phyloP scores from a whole-genome alignment of 2,113 vertebrate species.

The Mastomys coucha region DNA sequence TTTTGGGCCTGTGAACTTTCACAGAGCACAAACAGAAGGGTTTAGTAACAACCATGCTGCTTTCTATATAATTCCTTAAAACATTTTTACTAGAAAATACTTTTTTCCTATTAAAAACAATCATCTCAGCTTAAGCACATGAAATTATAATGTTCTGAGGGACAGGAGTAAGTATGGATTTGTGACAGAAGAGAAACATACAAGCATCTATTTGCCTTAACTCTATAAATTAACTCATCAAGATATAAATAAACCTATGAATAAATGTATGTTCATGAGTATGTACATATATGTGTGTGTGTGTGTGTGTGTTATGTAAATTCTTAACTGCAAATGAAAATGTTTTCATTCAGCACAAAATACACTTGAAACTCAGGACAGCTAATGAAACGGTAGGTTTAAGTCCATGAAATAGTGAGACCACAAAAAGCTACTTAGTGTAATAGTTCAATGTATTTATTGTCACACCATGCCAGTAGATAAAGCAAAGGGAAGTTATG shows the following conservation, averaged over 20 bases:
- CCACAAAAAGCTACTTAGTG: slow-evolving; percentile 13
- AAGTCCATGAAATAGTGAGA: not conserved
- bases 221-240: slow-evolving; percentile 58
- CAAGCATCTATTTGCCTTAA: slow-evolving; percentile 73
- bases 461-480: slow-evolving; percentile 49
- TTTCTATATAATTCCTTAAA: slow-evolving; percentile 48
- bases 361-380: slow-evolving; percentile 73
- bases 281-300: slow-evolving; percentile 54
- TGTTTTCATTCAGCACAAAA: slow-evolving; percentile 74
- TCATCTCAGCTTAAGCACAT: slow-evolving; percentile 44
- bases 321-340: slow-evolving; percentile 61
- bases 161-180: slow-evolving; percentile 42
- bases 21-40: slow-evolving; percentile 40
- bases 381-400: slow-evolving; percentile 51
- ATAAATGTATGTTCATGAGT: slow-evolving; percentile 65
- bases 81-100: slow-evolving; percentile 60
- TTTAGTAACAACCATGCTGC: slow-evolving; percentile 33
- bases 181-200: slow-evolving; percentile 59
- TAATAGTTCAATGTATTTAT: slow-evolving; percentile 54
- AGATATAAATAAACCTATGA: slow-evolving; percentile 71
- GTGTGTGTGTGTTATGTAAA: slow-evolving; percentile 21
- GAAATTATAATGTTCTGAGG: slow-evolving; percentile 49
- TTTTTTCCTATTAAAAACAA: slow-evolving; percentile 58
- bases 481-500: slow-evolving; percentile 46
- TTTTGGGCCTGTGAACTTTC: not conserved